Base-by-base conservation (phyloP, 2,797 vertebrate genomes). In the Mionectes olivaceus region DNA sequence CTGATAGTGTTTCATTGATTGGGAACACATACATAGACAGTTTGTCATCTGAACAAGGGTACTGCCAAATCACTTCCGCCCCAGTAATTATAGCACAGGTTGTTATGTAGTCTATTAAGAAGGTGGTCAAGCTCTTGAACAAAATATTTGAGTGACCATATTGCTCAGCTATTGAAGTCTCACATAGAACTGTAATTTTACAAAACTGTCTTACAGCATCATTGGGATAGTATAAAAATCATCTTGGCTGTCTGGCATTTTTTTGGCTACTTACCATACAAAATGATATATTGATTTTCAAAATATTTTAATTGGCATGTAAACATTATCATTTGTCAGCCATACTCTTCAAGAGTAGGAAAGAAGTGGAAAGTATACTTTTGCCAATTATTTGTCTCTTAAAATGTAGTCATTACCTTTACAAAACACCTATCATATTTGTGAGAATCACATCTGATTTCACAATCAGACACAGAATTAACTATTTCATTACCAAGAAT, bases 11-110 rank as follows among this genome's bases (percentile, higher is more conserved):
- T 89, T 32, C 12, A 13, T 21, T n/a, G 8, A 23, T n/a, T 43
- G 2, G 18, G 24, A 77, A 30, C 11, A 13, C 1, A 2, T 19
- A 13, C 1, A 2, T 19, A 63, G 30, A 25, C 5, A 43, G 17
- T 59, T 81, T 74, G 10, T 78, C 35, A 74, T 12, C 44, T 82
- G 69, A 61, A 65, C 5, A n/a, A 85, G 15, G 22, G 5, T 52
- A 30, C 12, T 53, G 17, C 24, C n/a, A 55, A 67, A 87, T 78
- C 21, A 56, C 22, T 67, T 81, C 47, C 77, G 32, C 21, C 10
- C 35, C 41, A 19, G 19, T 57, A 69, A 63, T 74, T 77, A 24
- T 39, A 53, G 6, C 10, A 32, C 10, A 22, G 14, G 2, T 24
- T 75, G 56, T 68, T 68, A 37, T 82, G 30, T 68, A 39, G 32